Percentiles rank a stretch among this genome's conserved stretches.
Conservation (phyloP, 2,888 invertebrate species). For the Tyria jacobaeae region DNA sequence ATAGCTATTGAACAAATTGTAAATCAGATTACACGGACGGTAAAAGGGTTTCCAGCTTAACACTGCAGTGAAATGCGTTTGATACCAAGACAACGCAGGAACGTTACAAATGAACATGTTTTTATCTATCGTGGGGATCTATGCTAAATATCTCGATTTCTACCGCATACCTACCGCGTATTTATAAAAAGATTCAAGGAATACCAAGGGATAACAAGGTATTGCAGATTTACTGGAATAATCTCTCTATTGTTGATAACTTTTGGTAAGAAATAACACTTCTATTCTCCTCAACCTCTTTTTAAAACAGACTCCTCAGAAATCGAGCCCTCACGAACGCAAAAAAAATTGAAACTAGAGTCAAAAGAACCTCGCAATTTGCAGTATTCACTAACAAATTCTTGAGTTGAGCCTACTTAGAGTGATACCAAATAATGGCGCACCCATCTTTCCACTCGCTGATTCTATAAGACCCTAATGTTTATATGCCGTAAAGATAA, state of each 20-base stretch:
- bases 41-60: conserved; percentile 3
- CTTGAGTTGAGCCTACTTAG: neutral
- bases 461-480: conserved; percentile 12
- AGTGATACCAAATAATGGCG: neutral
- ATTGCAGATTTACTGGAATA: neutral
- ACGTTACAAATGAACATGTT: neutral
- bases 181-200: too few species aligned
- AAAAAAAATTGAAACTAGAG: too few species aligned
- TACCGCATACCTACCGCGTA: too few species aligned
- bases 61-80: neutral
- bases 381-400: neutral
- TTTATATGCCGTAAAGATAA: conserved; percentile 27
- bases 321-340: too few species aligned
- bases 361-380: too few species aligned
- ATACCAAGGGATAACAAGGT: too few species aligned
- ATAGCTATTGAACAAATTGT: conserved; percentile 2
- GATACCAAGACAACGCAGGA: neutral
- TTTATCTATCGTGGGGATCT: neutral
- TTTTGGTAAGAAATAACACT: too few species aligned
- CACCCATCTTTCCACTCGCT: conserved; percentile 30
- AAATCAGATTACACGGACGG: conserved; percentile 5
- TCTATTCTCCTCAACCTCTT: too few species aligned
- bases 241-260: too few species aligned
- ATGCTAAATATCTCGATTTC: too few species aligned
- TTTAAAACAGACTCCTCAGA: too few species aligned